Evolutionary conservation across 2,797 vertebrate species (phyloP).

Genomic region (Takifugu rubripes): DNA sequence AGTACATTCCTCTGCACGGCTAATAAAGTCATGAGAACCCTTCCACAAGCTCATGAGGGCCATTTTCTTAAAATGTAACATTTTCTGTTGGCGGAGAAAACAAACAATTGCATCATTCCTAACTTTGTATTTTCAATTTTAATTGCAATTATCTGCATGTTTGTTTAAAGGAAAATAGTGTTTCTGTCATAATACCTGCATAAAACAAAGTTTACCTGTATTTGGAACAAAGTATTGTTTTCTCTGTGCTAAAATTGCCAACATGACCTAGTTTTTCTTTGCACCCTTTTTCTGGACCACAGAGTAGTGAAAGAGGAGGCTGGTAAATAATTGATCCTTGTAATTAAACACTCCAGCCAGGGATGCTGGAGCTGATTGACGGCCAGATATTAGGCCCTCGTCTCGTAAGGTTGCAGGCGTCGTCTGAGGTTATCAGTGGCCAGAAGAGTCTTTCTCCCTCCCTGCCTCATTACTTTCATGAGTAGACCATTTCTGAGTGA

Average conservation of each 20-base stretch:
- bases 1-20: too few relatives aligned
- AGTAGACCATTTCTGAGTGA: constrained; percentile 79
- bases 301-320: constrained; percentile 80
- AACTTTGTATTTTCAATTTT: background rate
- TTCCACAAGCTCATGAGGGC: too few relatives aligned
- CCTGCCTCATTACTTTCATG: constrained; percentile 82
- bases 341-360: constrained; percentile 83
- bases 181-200: background rate
- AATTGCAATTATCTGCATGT: background rate
- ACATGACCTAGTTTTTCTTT: constrained; percentile 45
- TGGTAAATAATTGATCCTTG: constrained; percentile 84
- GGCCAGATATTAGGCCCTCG: constrained; percentile 82
- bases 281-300: constrained; percentile 69
- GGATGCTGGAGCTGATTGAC: constrained; percentile 82
- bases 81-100: too few relatives aligned
- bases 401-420: constrained; percentile 82
- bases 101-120: too few relatives aligned
- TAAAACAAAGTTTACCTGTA: constrained; percentile 9
- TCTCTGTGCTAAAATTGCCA: constrained; percentile 22
- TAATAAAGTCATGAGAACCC: too few relatives aligned
- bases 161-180: background rate
- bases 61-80: too few relatives aligned
- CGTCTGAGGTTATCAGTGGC: constrained; percentile 83
- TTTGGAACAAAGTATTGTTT: constrained; percentile 16
- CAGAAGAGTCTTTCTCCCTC: constrained; percentile 74